These are phyloP conservation scores for Galbula dea DNA, from an alignment of 2,113 vertebrate genomes.

Conservation along the genomic window DNA sequence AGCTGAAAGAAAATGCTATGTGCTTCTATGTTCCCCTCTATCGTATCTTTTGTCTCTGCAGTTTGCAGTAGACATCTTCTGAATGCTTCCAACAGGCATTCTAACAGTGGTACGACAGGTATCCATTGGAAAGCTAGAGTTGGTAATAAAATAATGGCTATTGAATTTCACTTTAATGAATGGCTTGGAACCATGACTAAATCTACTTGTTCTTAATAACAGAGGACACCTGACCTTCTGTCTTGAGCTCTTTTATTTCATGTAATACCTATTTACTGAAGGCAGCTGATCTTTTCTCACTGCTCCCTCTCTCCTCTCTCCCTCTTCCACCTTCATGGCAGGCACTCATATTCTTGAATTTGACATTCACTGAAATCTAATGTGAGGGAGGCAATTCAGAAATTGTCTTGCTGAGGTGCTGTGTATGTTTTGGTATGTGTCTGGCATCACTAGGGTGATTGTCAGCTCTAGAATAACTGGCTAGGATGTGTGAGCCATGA, in stretches of 20 bases:
- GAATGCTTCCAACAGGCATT: background rate
- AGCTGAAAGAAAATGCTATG: background rate
- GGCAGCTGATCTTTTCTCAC: background rate
- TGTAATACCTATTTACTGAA: slow-evolving; percentile 12
- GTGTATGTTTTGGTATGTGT: background rate
- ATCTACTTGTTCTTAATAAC: slow-evolving; percentile 21
- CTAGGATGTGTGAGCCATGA: background rate
- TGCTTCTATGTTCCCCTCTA: background rate
- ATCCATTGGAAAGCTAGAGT: background rate
- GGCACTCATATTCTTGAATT: background rate
- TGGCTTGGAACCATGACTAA: slow-evolving; percentile 19
- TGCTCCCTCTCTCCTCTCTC: background rate
- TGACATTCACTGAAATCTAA: background rate
- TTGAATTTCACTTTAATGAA: slow-evolving; percentile 21
- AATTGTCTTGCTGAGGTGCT: background rate
- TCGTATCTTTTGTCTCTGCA: background rate
- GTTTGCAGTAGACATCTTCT: background rate
- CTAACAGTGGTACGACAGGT: background rate
- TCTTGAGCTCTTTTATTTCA: background rate
- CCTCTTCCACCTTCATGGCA: background rate
- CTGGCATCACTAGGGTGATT: background rate
- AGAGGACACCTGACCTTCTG: background rate
- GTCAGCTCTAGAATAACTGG: background rate
- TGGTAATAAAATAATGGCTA: slow-evolving; percentile 25
- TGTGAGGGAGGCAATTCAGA: background rate